Conservation (phyloP, 2,113 vertebrate species). For the Carollia perspicillata region DNA sequence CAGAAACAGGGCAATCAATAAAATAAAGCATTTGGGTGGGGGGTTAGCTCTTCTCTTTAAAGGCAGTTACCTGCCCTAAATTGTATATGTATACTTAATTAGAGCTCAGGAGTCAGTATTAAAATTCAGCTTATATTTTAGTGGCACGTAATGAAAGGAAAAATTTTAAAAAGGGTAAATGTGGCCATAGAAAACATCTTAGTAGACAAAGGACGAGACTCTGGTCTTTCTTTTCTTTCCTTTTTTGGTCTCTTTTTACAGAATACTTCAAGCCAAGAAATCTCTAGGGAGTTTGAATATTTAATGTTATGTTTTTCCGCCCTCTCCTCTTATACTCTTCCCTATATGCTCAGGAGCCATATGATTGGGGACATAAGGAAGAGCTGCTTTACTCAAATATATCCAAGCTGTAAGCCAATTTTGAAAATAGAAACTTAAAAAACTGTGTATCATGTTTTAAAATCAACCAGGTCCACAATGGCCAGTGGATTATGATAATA, state of each 20-base stretch:
- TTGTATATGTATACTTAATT: not conserved
- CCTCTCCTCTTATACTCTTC: constrained; percentile 38
- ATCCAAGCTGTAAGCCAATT: constrained; percentile 51
- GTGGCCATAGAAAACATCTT: not conserved
- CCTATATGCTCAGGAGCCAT: constrained; percentile 20
- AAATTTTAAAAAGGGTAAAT: not conserved
- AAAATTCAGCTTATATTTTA: constrained; percentile 22
- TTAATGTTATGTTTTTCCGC: constrained; percentile 45
- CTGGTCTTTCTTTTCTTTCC: not conserved
- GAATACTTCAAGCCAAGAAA: constrained; percentile 7
- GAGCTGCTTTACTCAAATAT: constrained; percentile 49
- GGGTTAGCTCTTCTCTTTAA: constrained; percentile 20
- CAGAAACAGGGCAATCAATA: not conserved
- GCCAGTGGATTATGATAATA: not conserved
- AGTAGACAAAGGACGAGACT: not conserved
- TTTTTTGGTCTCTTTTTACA: not conserved
- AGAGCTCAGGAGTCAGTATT: constrained; percentile 41
- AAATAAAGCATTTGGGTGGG: not conserved
- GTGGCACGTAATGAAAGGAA: not conserved
- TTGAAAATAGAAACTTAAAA: constrained; percentile 59
- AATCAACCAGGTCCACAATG: not conserved
- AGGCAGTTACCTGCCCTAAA: constrained; percentile 49
- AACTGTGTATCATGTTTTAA: not conserved
- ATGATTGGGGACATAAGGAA: constrained; percentile 55
- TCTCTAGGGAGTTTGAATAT: not conserved